phyloP scores from a whole-genome alignment of 2,113 vertebrate species.

The Marcusenius ussheri region DNA sequence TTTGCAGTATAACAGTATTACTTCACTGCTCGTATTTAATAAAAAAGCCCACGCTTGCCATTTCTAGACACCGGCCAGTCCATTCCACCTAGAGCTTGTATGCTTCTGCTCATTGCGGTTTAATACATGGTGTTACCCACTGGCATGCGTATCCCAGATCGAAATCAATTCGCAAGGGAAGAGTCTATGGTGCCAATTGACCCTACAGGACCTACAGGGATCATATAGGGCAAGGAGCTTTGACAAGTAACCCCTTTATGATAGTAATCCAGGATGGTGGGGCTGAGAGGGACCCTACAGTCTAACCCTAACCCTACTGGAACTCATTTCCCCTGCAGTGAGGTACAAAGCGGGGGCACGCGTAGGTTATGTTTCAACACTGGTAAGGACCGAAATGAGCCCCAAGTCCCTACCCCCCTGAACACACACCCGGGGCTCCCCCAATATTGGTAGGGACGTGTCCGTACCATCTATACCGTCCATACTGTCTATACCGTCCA shows the following conservation, averaged over 20 bases:
- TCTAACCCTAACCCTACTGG: not conserved
- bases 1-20: not conserved
- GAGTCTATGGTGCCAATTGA: not conserved
- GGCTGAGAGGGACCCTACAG: not conserved
- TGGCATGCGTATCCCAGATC: not conserved
- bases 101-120: not conserved
- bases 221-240: not conserved
- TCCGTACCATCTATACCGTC: not conserved
- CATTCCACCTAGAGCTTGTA: not conserved
- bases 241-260: not conserved
- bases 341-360: not conserved
- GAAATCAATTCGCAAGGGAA: not conserved
- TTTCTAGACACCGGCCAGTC: not conserved
- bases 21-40: not conserved
- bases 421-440: too few relatives aligned
- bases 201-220: not conserved
- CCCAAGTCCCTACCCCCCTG: too few relatives aligned
- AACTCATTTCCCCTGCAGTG: not conserved
- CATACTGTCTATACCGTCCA: too few relatives aligned
- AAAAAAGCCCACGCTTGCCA: not conserved
- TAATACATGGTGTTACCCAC: not conserved
- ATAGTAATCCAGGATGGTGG: not conserved
- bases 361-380: not conserved
- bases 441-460: not conserved
- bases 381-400: not conserved